Conservation (phyloP, 2,888 invertebrate species). For the Caenorhabditis angaria region DNA sequence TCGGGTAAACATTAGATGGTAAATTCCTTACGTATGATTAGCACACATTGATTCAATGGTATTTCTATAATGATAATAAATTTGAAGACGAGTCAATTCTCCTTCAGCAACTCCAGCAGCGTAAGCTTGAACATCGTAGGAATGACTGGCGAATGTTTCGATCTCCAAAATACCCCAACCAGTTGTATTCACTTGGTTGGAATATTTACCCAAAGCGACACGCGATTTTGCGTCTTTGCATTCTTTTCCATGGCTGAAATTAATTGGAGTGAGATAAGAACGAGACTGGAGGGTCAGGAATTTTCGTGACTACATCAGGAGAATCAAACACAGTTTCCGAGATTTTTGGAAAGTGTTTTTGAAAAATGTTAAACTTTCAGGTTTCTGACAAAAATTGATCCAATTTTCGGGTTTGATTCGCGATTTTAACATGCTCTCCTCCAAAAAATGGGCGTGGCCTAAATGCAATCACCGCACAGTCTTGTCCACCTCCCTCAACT, state of each 20-base stretch:
- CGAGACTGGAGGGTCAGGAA: too few species aligned
- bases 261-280: too few species aligned
- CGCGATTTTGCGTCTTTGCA: conserved; percentile 42
- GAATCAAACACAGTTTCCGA: too few species aligned
- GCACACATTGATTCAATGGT: conserved; percentile 67
- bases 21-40: conserved; percentile 45
- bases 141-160: conserved; percentile 64
- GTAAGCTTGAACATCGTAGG: conserved; percentile 67
- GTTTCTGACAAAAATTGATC: too few species aligned
- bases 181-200: conserved; percentile 67
- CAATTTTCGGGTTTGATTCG: too few species aligned
- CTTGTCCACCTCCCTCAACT: not conserved
- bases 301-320: too few species aligned
- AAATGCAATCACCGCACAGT: not conserved
- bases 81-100: conserved; percentile 67
- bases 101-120: conserved; percentile 70
- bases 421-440: too few species aligned
- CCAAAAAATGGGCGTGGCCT: too few species aligned
- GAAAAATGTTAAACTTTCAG: not conserved
- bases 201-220: conserved; percentile 66
- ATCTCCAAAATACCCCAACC: conserved; percentile 71
- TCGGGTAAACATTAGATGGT: too few species aligned
- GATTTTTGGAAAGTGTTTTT: conserved; percentile 4
- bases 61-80: conserved; percentile 68
- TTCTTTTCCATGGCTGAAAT: conserved; percentile 39